Evolutionary conservation across 2,797 vertebrate species (phyloP).

Genomic region (Prionace glauca): DNA sequence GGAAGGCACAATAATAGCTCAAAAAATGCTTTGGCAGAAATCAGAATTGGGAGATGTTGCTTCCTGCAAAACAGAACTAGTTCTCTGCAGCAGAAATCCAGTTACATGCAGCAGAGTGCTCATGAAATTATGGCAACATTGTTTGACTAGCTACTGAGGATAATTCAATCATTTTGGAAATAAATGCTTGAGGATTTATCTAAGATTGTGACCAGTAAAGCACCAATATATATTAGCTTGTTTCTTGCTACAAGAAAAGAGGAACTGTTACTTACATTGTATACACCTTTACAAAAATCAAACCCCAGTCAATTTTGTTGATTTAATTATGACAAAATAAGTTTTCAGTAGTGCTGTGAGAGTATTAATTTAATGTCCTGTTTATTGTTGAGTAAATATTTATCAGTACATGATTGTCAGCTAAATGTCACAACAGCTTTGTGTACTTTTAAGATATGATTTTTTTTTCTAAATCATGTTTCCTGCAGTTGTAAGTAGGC

Average conservation of each 20-base stretch:
- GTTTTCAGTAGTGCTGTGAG: background rate
- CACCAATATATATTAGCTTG: background rate
- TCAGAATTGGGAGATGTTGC: background rate
- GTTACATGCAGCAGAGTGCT: background rate
- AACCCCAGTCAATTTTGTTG: background rate
- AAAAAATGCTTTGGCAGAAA: background rate
- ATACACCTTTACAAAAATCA: background rate
- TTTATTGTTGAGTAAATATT: background rate
- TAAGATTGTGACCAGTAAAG: background rate
- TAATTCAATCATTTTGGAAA: conserved; percentile 8
- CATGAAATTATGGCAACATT: background rate
- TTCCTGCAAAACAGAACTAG: background rate
- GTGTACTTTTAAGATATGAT: too few species aligned
- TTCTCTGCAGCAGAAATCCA: background rate
- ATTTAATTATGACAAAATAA: background rate
- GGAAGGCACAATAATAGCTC: background rate
- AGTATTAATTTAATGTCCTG: background rate
- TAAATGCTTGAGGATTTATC: background rate
- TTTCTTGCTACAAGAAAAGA: background rate
- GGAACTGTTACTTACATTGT: background rate
- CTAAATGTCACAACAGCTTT: background rate
- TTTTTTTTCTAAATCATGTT: too few species aligned
- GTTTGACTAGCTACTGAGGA: background rate
- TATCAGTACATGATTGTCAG: background rate
- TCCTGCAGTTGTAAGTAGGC: too few species aligned